Evolutionary conservation across 2,797 vertebrate genomes (phyloP).

Genomic region (Cossypha polioptera): DNA sequence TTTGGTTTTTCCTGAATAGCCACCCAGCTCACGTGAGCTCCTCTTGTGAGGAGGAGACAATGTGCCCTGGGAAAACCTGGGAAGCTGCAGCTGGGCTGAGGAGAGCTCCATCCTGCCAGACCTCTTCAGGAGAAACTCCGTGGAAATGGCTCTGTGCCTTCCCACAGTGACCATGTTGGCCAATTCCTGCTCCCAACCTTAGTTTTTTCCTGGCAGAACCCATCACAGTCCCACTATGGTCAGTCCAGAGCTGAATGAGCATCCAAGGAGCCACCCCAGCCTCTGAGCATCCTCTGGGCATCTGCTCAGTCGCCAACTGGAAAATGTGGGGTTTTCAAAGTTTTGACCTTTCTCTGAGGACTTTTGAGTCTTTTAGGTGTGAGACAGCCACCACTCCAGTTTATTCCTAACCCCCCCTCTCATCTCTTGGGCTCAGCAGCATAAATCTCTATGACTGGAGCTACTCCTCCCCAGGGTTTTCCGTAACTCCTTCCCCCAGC

Average conservation of each 20-base stretch:
- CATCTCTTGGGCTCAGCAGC: neutral
- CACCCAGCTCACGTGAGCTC: accelerated
- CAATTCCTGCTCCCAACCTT: neutral
- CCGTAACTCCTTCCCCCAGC: neutral
- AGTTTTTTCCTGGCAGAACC: neutral
- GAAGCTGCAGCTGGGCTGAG: neutral
- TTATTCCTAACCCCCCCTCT: neutral
- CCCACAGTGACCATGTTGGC: accelerated
- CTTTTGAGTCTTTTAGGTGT: neutral
- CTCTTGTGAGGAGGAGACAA: neutral
- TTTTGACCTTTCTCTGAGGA: neutral
- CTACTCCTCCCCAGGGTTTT: neutral
- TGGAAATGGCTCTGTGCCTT: neutral
- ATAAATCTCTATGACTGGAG: accelerated
- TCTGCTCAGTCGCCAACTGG: neutral
- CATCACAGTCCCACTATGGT: neutral
- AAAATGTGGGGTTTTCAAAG: neutral
- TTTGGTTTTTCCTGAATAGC: neutral
- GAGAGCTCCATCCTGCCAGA: neutral
- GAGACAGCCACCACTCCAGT: neutral
- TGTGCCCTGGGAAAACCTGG: neutral
- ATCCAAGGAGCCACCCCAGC: neutral
- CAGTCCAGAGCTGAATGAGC: neutral
- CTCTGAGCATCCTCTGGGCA: neutral
- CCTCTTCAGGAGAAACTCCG: neutral